Conservation (phyloP, 2,797 vertebrate species). For the Oreochromis mossambicus region DNA sequence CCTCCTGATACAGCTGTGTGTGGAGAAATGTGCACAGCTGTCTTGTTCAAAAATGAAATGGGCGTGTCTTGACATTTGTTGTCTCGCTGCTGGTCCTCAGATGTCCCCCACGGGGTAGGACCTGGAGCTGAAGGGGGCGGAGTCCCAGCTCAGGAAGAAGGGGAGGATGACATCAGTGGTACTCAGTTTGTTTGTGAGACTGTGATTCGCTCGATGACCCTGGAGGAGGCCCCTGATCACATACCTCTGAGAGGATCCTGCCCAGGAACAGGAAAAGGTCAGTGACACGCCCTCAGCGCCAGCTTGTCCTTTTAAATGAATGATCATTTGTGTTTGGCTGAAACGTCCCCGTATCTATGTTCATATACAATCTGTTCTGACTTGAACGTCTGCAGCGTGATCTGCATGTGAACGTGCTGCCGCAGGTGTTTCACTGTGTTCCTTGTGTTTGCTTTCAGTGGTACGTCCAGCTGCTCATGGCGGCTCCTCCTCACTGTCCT, state of each 20-base stretch:
- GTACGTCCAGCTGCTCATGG: slow-evolving; percentile 59
- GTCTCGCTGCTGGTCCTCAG: slow-evolving; percentile 43
- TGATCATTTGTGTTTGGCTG: not conserved
- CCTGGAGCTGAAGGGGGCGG: slow-evolving; percentile 62
- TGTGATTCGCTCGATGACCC: slow-evolving; percentile 88
- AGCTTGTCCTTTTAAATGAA: not conserved
- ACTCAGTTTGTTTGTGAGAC: slow-evolving; percentile 94
- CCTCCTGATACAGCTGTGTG: not conserved
- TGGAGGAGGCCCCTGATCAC: slow-evolving; percentile 88
- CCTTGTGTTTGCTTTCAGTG: slow-evolving; percentile 40
- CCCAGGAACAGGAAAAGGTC: slow-evolving; percentile 62
- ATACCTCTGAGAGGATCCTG: slow-evolving; percentile 71
- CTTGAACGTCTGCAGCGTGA: not conserved
- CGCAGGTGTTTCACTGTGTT: not conserved
- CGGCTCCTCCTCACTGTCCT: slow-evolving; percentile 46
- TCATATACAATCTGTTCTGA: not conserved
- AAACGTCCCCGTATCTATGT: too few species aligned
- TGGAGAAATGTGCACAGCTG: not conserved
- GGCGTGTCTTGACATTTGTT: not conserved
- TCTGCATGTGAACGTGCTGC: too few species aligned
- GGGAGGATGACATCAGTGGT: slow-evolving; percentile 88
- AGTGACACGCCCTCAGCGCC: not conserved
- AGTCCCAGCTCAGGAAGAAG: slow-evolving; percentile 81
- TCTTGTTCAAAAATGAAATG: not conserved
- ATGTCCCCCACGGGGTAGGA: slow-evolving; percentile 47